These are phyloP conservation scores for Prorops nasuta DNA, from an alignment of 1,140 invertebrate species.

Conservation along the genomic window DNA sequence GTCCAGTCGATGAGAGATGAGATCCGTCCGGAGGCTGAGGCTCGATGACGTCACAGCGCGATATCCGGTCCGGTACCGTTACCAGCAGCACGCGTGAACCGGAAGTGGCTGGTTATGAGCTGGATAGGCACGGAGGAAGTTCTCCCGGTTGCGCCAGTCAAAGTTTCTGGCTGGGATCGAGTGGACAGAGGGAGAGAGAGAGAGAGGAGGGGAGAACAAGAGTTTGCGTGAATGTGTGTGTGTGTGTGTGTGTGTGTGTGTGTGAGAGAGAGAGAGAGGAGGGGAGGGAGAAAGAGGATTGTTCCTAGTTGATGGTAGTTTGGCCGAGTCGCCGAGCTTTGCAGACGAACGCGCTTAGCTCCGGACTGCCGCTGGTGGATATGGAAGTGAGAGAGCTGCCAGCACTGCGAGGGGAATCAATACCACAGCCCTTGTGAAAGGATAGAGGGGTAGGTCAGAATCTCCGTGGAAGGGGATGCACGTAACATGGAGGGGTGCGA, in stretches of 20 bases:
- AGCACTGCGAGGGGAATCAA: conserved; percentile 51
- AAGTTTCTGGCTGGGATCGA: no score
- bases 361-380: conserved; percentile 45
- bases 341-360: conserved; percentile 45
- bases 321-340: conserved; percentile 13
- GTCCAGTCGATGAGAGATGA: no score
- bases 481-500: background rate
- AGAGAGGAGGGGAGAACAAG: background rate
- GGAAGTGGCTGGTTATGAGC: no score
- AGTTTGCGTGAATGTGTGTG: no score
- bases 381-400: conserved; percentile 38
- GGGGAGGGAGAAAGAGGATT: conserved; percentile 2
- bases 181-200: background rate
- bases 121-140: no score
- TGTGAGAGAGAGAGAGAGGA: background rate
- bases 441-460: conserved; percentile 12
- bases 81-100: no score
- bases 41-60: no score
- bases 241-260: background rate
- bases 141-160: no score
- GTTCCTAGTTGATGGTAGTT: no score
- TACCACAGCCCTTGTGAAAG: conserved; percentile 41
- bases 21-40: no score
- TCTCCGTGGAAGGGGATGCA: background rate
- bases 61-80: no score